These are phyloP conservation scores for Ophthalmolycus amberensis DNA, from an alignment of 2,113 vertebrate genomes.

Conservation along the genomic window DNA sequence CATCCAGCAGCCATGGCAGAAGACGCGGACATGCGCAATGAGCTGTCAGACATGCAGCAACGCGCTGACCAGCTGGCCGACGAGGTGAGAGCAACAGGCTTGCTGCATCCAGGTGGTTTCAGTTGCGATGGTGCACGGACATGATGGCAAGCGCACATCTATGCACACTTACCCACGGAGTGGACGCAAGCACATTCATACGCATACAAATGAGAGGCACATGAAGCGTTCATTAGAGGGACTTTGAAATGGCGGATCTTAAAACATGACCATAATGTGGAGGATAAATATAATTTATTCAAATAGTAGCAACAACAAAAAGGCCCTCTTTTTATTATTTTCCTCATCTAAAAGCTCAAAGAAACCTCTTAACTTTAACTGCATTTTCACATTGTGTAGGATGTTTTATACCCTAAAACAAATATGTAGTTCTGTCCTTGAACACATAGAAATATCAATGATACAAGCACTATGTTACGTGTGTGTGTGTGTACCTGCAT, in stretches of 20 bases:
- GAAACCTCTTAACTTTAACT: neutral
- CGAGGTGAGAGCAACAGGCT: conserved; percentile 86
- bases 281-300: neutral
- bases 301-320: neutral
- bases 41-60: conserved; percentile 99
- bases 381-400: neutral
- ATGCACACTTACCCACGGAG: neutral
- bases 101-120: neutral
- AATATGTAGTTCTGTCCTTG: neutral
- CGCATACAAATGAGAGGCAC: neutral
- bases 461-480: neutral
- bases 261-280: neutral
- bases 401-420: neutral
- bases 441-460: conserved; percentile 4
- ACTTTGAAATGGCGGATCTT: neutral
- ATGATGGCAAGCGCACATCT: neutral
- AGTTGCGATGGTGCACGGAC: neutral
- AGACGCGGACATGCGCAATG: conserved; percentile 98
- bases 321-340: neutral
- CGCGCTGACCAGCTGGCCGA: conserved; percentile 97
- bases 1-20: conserved; percentile 91
- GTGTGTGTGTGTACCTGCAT: neutral
- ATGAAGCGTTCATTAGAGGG: neutral
- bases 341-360: neutral
- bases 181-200: neutral